Evolutionary conservation across 2,888 invertebrate species (phyloP).

Genomic region (Nectonema munidae): DNA sequence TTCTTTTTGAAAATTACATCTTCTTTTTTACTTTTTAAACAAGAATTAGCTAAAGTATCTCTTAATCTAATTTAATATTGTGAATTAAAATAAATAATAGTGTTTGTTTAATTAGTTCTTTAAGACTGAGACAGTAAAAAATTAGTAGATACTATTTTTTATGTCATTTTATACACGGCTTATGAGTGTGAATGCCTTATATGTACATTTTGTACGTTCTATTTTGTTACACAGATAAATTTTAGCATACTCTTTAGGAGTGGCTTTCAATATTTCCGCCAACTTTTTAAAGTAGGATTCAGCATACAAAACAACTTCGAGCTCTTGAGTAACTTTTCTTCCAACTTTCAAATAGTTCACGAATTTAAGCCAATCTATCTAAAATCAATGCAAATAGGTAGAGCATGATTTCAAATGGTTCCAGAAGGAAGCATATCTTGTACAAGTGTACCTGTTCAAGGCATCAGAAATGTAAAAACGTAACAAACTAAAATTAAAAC

Average conservation of each 20-base stretch:
- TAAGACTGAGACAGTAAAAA: not conserved
- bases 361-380: conserved; percentile 10
- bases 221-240: not conserved
- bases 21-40: no score
- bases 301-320: conserved; percentile 40
- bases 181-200: no score
- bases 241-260: conserved; percentile 30
- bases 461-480: no score
- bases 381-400: no score
- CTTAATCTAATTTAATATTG: not conserved
- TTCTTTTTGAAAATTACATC: no score
- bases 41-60: no score
- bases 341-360: conserved; percentile 18
- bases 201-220: no score
- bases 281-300: conserved; percentile 38
- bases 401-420: no score
- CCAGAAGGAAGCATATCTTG: no score
- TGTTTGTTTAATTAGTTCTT: not conserved
- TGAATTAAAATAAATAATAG: not conserved
- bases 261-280: conserved; percentile 34
- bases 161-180: not conserved
- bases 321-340: conserved; percentile 29
- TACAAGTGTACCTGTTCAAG: no score
- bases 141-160: not conserved
- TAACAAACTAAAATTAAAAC: no score